A percentile compares a stretch with the other conserved stretches of the same genome.
Evolutionary conservation across 1,140 invertebrate species (phyloP).

Genomic region (Mesaphorura yosii): DNA sequence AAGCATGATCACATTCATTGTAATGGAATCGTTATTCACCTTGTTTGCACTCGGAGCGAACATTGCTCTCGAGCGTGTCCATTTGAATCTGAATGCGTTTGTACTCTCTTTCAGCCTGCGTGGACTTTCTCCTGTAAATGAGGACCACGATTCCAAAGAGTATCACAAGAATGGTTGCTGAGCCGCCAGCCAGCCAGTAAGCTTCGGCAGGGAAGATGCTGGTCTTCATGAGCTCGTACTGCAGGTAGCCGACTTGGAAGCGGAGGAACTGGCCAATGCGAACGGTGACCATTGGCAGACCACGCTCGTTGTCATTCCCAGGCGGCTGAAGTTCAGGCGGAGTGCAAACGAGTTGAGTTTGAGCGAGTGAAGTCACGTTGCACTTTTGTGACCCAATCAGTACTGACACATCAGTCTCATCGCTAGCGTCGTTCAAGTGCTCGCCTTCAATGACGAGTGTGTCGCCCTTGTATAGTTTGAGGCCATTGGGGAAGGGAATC

Average conservation of each 20-base stretch:
- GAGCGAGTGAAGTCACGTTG: constrained; percentile 83
- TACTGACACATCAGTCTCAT: constrained; percentile 85
- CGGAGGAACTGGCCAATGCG: constrained; percentile 72
- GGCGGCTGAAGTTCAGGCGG: constrained; percentile 75
- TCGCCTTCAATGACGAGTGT: constrained; percentile 90
- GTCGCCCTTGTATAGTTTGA: constrained; percentile 88
- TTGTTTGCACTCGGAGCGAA: constrained; percentile 93
- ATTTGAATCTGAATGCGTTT: constrained; percentile 97
- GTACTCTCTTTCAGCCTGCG: constrained; percentile 88
- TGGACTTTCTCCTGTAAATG: constrained; percentile 80
- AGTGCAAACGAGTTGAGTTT: constrained; percentile 76
- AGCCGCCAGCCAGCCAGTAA: constrained; percentile 68
- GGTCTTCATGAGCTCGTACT: constrained; percentile 73
- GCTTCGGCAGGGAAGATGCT: constrained; percentile 77
- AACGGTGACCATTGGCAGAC: constrained; percentile 77
- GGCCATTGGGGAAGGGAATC: constrained; percentile 66
- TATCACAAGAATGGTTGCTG: constrained; percentile 67
- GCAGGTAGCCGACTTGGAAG: constrained; percentile 74
- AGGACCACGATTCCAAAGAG: constrained; percentile 74
- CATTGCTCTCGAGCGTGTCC: constrained; percentile 97
- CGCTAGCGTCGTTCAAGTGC: constrained; percentile 78
- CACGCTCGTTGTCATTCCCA: constrained; percentile 66
- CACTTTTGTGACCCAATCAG: constrained; percentile 77
- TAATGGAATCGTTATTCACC: too few relatives aligned
- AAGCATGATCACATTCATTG: too few relatives aligned